A percentile compares a stretch with the other conserved stretches of the same genome.
Evolutionary conservation across 2,113 vertebrate genomes (phyloP).

Genomic region (Stictonetta naevosa): DNA sequence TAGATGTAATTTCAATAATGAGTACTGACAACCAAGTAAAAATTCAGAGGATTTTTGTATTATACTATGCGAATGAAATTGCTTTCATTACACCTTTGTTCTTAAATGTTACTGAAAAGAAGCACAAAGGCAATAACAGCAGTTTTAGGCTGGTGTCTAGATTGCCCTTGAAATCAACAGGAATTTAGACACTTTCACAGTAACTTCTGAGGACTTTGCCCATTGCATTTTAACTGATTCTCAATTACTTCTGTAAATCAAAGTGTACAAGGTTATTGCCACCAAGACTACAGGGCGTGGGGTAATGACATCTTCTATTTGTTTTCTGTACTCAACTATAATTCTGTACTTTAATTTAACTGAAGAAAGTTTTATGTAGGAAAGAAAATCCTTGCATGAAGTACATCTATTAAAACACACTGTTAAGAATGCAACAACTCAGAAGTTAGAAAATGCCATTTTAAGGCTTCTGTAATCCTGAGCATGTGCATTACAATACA

Average conservation of each 20-base stretch:
- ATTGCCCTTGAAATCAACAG: neutral
- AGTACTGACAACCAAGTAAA: neutral
- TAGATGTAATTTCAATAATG: neutral
- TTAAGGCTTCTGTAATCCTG: neutral
- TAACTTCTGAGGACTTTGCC: neutral
- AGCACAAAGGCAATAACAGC: neutral
- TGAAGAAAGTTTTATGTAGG: neutral
- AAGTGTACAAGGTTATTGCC: neutral
- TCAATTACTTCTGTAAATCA: neutral
- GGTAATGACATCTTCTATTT: neutral
- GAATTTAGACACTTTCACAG: neutral
- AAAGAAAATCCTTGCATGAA: neutral
- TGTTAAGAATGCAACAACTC: neutral
- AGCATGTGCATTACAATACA: neutral
- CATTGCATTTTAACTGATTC: neutral
- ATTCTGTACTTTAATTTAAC: neutral
- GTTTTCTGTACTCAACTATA: too few species aligned
- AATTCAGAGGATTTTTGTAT: neutral
- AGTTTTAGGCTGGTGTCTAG: neutral
- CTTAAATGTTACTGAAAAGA: neutral
- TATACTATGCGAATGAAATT: neutral
- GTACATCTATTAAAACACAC: neutral
- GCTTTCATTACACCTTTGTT: neutral
- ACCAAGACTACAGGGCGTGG: neutral
- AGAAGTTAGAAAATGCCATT: neutral